These are phyloP conservation scores for Oryctes rhinoceros DNA, from an alignment of 1,140 invertebrate species.

Conservation along the genomic window DNA sequence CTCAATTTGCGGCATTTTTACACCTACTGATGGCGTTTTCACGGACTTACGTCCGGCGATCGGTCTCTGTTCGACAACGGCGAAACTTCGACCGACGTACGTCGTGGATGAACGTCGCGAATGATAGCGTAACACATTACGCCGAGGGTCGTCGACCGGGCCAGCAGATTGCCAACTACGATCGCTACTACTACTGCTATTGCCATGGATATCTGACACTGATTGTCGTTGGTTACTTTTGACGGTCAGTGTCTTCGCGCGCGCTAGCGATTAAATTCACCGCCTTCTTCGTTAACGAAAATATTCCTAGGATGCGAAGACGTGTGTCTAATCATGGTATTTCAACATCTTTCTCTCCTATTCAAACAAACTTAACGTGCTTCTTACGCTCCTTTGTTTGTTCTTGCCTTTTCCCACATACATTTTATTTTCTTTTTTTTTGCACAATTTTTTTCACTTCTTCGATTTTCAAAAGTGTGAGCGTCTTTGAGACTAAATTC, in stretches of 20 bases:
- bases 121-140: slow-evolving; percentile 58
- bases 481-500: too few species aligned
- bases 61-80: slow-evolving; percentile 17
- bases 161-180: slow-evolving; percentile 30
- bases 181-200: too few species aligned
- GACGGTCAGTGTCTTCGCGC: slow-evolving; percentile 37
- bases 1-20: slow-evolving; percentile 59
- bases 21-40: slow-evolving; percentile 53
- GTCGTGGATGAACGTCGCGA: slow-evolving; percentile 46
- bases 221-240: slow-evolving; percentile 25
- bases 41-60: slow-evolving; percentile 43
- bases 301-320: too few species aligned
- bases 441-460: too few species aligned
- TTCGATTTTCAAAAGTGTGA: too few species aligned
- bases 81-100: slow-evolving; percentile 40
- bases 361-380: too few species aligned
- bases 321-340: too few species aligned
- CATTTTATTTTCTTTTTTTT: too few species aligned
- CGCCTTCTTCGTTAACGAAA: too few species aligned
- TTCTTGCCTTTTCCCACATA: too few species aligned
- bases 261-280: not conserved
- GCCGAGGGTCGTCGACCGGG: slow-evolving; percentile 52
- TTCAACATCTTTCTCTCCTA: too few species aligned
- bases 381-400: too few species aligned
- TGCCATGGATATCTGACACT: not conserved